Conservation (phyloP, 2,113 vertebrate species). For the Columbina picui region DNA sequence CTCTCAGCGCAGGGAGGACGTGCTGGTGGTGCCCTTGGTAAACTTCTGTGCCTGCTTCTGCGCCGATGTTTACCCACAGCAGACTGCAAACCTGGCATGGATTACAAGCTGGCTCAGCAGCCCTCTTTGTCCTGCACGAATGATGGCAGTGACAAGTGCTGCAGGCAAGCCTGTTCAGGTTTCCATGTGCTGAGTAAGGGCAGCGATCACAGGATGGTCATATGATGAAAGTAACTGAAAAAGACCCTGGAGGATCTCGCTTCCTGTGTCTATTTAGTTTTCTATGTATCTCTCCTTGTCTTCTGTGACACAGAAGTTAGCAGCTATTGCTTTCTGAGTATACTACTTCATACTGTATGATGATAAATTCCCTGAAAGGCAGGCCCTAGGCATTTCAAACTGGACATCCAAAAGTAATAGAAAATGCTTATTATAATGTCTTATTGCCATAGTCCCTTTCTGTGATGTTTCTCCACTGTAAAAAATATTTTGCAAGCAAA, state of each 20-base stretch:
- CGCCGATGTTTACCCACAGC: not conserved
- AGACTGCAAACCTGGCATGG: slow-evolving; percentile 8
- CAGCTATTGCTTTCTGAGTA: not conserved
- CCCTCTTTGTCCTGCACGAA: not conserved
- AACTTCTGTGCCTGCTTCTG: not conserved
- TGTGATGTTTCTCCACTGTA: not conserved
- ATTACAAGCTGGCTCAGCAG: slow-evolving; percentile 43
- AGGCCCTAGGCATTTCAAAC: not conserved
- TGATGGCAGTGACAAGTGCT: not conserved
- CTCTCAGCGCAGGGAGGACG: not conserved
- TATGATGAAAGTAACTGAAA: not conserved
- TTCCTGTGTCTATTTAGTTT: not conserved
- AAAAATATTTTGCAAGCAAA: not conserved
- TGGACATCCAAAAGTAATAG: not conserved
- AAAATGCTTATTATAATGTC: not conserved
- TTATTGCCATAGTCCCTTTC: not conserved
- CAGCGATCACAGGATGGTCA: not conserved
- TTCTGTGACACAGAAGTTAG: not conserved
- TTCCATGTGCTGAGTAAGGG: slow-evolving; percentile 50
- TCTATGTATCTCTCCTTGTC: not conserved
- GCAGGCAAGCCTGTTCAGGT: not conserved
- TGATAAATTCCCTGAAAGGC: not conserved
- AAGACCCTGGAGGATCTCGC: not conserved
- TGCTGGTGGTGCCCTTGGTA: not conserved
- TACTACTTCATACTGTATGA: not conserved